Base-by-base conservation (phyloP, 2,113 vertebrate species). In the Agapornis roseicollis region DNA sequence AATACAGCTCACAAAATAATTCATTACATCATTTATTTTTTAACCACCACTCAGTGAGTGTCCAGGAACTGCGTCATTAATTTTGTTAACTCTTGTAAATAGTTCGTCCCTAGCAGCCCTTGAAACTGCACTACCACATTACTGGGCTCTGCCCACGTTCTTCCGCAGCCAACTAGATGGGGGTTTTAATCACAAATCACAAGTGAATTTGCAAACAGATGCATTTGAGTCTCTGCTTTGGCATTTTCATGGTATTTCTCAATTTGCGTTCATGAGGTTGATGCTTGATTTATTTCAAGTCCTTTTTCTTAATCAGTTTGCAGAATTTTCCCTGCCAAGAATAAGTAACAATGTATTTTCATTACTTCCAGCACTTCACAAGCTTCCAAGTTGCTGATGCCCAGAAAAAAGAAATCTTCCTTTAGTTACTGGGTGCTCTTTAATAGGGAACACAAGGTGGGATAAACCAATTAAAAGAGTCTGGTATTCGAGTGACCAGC, bases 331-430 rank as follows among this genome's bases (percentile, higher is more conserved):
- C 61, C 55, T 88, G 92, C 93, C 96, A 93, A 85, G 65, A 82
- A 52, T 44, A 80, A 86, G 74, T 69, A 91, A 90, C 60, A 17
- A 42, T 73, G 56, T 71, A 60, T 86, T 83, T 95, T 95, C 80
- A 17, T 93, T 90, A n/a, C 90, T 96, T 97, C 86, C 91, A 95
- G 69, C 60, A 7, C 79, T 93, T 85, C 49, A 72, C 66, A 85
- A 81, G 69, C 41, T 86, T 90, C 74, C 66, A 92, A 68, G 70
- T 89, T 85, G 74, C 53, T 83, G 80, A 55, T 91, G 92, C 94
- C 85, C 82, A 80, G 64, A 90, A 79, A 88, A 96, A 95, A 91
- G 31, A 80, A 27, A 29, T 76, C 80, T 93, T 95, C 87, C 91
- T 94, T 91, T 65, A 81, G 90, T 83, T 90, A 60, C 37, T 65